Evolutionary conservation across 1,140 invertebrate genomes (phyloP).

Genomic region (Chlorops oryzae): DNA sequence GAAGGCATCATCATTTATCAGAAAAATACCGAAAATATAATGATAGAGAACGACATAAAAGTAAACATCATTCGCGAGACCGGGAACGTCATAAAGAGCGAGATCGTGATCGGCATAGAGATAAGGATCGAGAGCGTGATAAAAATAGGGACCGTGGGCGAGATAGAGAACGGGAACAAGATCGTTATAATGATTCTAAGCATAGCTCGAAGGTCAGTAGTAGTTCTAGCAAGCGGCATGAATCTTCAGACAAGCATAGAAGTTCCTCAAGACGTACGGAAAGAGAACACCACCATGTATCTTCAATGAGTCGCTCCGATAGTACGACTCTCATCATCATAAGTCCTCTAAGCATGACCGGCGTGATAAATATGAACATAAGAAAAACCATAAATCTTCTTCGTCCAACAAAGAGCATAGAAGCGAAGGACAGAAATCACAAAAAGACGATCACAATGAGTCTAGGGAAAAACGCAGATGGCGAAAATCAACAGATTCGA

Average conservation of each 20-base stretch:
- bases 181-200: neutral
- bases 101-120: neutral
- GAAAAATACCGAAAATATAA: no score
- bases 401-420: constrained; percentile 1
- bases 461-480: constrained; percentile 27
- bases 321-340: neutral
- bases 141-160: constrained; percentile 23
- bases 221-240: no score
- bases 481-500: constrained; percentile 35
- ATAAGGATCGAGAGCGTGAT: constrained; percentile 17
- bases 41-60: neutral
- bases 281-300: neutral
- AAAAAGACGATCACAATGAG: constrained; percentile 32
- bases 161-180: constrained; percentile 4
- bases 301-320: neutral
- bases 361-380: no score
- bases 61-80: neutral
- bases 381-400: neutral
- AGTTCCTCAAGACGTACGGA: constrained; percentile 21
- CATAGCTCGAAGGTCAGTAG: neutral
- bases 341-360: neutral
- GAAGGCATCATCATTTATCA: neutral
- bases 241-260: neutral
- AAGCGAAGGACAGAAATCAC: constrained; percentile 1
- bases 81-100: neutral